Percentiles rank a stretch among this genome's conserved stretches.
Evolutionary conservation across 2,888 invertebrate species (phyloP).

Genomic region (Galerucella pusilla): DNA sequence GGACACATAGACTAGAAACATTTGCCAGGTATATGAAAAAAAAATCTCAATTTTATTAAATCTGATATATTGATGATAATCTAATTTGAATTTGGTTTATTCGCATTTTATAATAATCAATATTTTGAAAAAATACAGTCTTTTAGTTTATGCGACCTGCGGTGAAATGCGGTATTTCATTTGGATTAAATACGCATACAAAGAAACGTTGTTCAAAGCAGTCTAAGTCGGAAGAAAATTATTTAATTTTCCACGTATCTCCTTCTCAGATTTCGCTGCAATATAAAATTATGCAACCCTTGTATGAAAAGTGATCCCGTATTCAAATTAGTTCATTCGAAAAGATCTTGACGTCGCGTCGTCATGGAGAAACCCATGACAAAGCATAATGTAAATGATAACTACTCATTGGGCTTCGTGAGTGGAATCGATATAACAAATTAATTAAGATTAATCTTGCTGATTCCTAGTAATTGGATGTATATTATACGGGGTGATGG

Average conservation of each 20-base stretch:
- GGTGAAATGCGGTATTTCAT: neutral
- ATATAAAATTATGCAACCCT: constrained; percentile 14
- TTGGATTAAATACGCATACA: neutral
- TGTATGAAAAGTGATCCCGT: constrained; percentile 5
- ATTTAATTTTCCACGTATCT: constrained; percentile 17
- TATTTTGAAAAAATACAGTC: too few species aligned
- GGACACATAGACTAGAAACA: too few species aligned
- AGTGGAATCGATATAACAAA: constrained; percentile 6
- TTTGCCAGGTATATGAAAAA: too few species aligned
- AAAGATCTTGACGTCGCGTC: neutral
- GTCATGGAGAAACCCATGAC: constrained; percentile 7
- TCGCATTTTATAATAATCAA: too few species aligned
- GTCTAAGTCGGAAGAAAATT: neutral
- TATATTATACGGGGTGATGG: neutral
- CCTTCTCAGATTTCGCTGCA: constrained; percentile 1
- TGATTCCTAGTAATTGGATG: neutral
- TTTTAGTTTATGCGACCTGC: too few species aligned
- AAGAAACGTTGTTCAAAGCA: neutral
- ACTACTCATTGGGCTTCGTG: neutral
- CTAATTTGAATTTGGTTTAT: too few species aligned
- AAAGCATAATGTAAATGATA: constrained; percentile 9
- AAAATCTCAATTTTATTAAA: too few species aligned
- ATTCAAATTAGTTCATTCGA: constrained; percentile 5
- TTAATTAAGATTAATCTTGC: neutral
- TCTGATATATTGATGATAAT: too few species aligned